Evolutionary conservation across 2,888 invertebrate species (phyloP).

Genomic region (Tigriopus californicus): DNA sequence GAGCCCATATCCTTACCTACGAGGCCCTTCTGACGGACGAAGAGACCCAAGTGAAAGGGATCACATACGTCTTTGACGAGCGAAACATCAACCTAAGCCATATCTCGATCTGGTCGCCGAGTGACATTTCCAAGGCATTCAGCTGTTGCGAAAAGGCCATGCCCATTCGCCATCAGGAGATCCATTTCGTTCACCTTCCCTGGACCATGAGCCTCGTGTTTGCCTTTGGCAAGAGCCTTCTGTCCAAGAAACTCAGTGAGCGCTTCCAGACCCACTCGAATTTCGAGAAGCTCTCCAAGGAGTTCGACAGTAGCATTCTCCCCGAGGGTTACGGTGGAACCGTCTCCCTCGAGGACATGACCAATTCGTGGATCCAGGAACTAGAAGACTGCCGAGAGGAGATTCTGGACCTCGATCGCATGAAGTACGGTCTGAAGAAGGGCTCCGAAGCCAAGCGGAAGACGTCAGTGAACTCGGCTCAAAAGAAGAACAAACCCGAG

Average conservation of each 20-base stretch:
- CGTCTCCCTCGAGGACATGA: slow-evolving; percentile 66
- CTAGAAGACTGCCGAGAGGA: slow-evolving; percentile 17
- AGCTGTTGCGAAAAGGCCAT: slow-evolving; percentile 38
- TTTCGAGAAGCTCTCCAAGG: slow-evolving; percentile 8
- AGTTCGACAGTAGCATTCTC: slow-evolving; percentile 36
- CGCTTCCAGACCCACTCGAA: slow-evolving; percentile 36
- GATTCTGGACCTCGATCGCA: slow-evolving; percentile 18
- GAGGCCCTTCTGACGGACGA: slow-evolving; percentile 64
- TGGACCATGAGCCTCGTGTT: slow-evolving; percentile 51
- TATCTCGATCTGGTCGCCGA: slow-evolving; percentile 53
- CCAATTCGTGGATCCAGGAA: slow-evolving; percentile 38
- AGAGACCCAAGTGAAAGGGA: slow-evolving; percentile 54
- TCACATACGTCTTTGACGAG: slow-evolving; percentile 53
- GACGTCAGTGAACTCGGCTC: too few relatives aligned
- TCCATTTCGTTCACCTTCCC: slow-evolving; percentile 50
- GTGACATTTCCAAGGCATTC: slow-evolving; percentile 31
- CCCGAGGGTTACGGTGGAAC: slow-evolving; percentile 64
- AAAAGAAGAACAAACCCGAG: too few relatives aligned
- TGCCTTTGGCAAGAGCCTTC: slow-evolving; percentile 47
- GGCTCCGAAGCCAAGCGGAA: too few relatives aligned
- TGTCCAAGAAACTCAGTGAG: slow-evolving; percentile 49
- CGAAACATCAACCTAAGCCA: slow-evolving; percentile 52
- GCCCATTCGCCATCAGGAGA: slow-evolving; percentile 57
- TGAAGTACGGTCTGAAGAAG: not conserved
- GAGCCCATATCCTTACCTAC: slow-evolving; percentile 52